Percentiles rank a stretch among this genome's conserved stretches.
Conservation (phyloP, 2,113 vertebrate genomes). For the Romanogobio albipinnatus region DNA sequence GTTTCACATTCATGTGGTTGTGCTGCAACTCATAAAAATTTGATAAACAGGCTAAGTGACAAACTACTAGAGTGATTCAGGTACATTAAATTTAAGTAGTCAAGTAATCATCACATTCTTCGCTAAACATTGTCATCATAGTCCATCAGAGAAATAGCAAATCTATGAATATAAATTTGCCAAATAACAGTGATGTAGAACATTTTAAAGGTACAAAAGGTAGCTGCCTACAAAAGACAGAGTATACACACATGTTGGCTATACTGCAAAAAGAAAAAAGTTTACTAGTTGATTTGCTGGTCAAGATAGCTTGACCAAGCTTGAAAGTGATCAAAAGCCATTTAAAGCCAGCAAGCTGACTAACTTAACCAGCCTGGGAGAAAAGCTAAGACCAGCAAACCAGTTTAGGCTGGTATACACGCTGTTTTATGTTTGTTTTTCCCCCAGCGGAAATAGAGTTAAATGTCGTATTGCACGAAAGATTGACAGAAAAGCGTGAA, state of each 20-base stretch:
- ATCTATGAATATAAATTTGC: background rate
- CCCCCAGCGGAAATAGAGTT: background rate
- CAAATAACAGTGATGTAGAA: background rate
- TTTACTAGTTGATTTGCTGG: background rate
- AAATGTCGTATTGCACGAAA: background rate
- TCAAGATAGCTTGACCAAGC: background rate
- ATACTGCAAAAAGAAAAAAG: background rate
- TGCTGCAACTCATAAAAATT: background rate
- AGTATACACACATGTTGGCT: background rate
- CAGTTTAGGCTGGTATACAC: background rate
- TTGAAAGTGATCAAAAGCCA: background rate
- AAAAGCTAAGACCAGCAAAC: background rate
- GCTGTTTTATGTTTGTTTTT: background rate
- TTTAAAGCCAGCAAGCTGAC: background rate
- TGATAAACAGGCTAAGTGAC: background rate
- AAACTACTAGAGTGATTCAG: conserved; percentile 2
- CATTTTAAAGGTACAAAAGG: background rate
- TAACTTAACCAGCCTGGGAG: background rate
- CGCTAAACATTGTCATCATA: background rate
- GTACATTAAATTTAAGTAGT: background rate
- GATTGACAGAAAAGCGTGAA: background rate
- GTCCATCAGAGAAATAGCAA: background rate
- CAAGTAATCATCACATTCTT: background rate
- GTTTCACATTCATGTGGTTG: background rate
- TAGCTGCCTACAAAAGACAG: no score